Conservation (phyloP, 2,888 invertebrate species). For the Trachelus iudaicus region DNA sequence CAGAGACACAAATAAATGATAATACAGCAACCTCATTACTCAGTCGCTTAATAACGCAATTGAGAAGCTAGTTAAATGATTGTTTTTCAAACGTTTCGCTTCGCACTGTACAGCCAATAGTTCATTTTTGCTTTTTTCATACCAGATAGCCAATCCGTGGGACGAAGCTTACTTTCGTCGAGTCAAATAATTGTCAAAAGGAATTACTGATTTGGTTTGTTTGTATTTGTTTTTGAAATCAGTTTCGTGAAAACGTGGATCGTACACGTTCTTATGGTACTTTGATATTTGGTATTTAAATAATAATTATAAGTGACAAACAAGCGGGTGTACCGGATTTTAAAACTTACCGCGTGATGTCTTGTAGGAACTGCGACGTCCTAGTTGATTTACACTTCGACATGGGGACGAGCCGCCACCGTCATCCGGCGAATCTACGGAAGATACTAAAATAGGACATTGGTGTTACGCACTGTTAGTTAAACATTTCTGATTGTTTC, state of each 20-base stretch:
- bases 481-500: background rate
- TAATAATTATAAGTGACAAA: background rate
- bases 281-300: slow-evolving; percentile 7
- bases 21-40: background rate
- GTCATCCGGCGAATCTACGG: slow-evolving; percentile 79
- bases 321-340: background rate
- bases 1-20: background rate
- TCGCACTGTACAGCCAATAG: background rate
- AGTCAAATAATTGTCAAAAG: slow-evolving; percentile 36
- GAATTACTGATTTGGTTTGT: background rate
- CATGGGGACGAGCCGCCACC: slow-evolving; percentile 81
- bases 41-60: background rate
- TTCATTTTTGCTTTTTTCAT: slow-evolving; percentile 22
- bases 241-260: slow-evolving; percentile 29
- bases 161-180: slow-evolving; percentile 43
- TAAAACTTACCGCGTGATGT: slow-evolving; percentile 82
- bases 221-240: background rate
- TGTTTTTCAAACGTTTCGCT: background rate
- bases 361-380: slow-evolving; percentile 87
- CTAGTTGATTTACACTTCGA: slow-evolving; percentile 74
- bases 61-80: background rate
- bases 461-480: slow-evolving; percentile 6
- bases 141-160: slow-evolving; percentile 45
- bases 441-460: slow-evolving; percentile 64
- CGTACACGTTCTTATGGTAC: slow-evolving; percentile 27